Evolutionary conservation across 2,113 vertebrate genomes (phyloP), one percentile per base, ranked within the genome.

Genomic region (Petroica traversi): DNA sequence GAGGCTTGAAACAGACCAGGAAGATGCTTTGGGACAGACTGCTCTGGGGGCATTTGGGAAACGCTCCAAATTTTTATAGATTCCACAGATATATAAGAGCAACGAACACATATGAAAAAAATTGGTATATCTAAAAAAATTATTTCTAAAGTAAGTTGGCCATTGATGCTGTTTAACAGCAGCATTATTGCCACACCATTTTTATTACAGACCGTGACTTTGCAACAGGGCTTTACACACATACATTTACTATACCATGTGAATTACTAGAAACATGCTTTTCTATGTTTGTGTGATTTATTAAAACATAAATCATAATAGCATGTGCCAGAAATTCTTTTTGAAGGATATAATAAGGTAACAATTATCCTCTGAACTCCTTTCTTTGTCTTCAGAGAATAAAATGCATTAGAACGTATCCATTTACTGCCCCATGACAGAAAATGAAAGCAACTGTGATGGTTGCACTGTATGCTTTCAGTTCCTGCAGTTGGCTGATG

Each of bases 321-420:
- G 55, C 45, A 83, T 48, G 43, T 71, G 67, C 67, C 92, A 93
- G 82, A 77, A 83, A 93, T 38, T 93, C 67, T 43, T 92, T 90
- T 48, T 71, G 63, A 97, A 95, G 75, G 89, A 77, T 2, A 0
- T 72, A 89, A 88, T 89, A 85, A 83, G 72, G 75, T 62, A 96
- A 94, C 92, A 74, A 88, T 88, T 95, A 95, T 93, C 62, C 78
- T 83, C 75, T 83, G 78, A 94, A 96, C 74, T 91, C 71, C 51
- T 19, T 89, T 75, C 51, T 76, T 61, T 83, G 75, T 74, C 93
- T 93, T 90, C 63, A 80, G 94, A 95, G 89, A 85, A 76, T 85
- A 86, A 91, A 93, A 93, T 36, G 63, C 88, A 94, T 90, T 92
- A 96, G 82, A 92, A 92, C 4, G 1, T 49, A 72, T 34, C 67